phyloP scores from a whole-genome alignment of 2,888 invertebrate species.

The Pimpla rufipes region DNA sequence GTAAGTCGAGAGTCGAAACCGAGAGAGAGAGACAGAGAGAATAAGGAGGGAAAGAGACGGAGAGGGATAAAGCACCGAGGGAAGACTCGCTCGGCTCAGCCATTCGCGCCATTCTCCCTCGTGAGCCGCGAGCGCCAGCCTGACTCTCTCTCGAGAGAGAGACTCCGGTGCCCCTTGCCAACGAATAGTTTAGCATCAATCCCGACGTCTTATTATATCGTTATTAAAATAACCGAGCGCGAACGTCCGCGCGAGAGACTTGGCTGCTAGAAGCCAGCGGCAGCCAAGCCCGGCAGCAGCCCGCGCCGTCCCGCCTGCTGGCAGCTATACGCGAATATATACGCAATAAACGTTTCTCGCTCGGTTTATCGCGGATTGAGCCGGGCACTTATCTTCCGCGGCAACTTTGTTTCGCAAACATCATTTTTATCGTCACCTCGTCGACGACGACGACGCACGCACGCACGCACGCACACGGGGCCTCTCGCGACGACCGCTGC shows the following conservation, averaged over 20 bases:
- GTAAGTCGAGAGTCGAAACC: constrained; percentile 37
- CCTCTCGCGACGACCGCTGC: background rate
- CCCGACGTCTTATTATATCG: constrained; percentile 85
- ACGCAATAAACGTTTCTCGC: constrained; percentile 30
- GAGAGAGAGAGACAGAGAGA: constrained; percentile 30
- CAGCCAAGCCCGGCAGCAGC: background rate
- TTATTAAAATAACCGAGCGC: constrained; percentile 84
- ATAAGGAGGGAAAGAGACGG: constrained; percentile 16
- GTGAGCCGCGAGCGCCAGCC: constrained; percentile 52
- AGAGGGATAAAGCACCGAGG: constrained; percentile 32
- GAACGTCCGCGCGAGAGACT: constrained; percentile 70
- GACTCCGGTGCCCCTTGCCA: constrained; percentile 82
- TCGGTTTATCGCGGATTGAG: constrained; percentile 34
- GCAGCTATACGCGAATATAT: constrained; percentile 39
- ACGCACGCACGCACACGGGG: too few species aligned
- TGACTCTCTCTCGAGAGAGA: constrained; percentile 39
- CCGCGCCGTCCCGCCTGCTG: constrained; percentile 11
- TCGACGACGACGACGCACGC: background rate
- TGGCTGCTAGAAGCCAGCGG: too few species aligned
- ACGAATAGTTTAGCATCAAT: constrained; percentile 85
- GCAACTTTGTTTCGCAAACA: constrained; percentile 41
- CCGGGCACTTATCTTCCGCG: constrained; percentile 34
- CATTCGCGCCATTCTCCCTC: constrained; percentile 68
- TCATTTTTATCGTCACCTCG: constrained; percentile 27
- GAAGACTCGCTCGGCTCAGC: constrained; percentile 27